These are phyloP conservation scores for Cephonodes hylas DNA, from an alignment of 2,888 invertebrate species.

Conservation along the genomic window DNA sequence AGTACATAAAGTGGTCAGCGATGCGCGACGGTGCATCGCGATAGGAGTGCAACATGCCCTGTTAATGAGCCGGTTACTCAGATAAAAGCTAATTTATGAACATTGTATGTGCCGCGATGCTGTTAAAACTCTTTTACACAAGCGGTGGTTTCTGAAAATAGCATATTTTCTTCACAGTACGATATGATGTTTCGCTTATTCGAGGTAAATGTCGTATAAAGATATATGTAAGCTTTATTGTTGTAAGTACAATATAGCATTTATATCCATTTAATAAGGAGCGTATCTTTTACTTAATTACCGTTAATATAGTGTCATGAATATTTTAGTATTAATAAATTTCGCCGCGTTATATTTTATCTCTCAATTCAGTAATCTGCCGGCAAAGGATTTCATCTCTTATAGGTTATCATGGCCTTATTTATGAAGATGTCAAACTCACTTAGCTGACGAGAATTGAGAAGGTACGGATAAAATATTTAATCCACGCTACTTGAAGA, in stretches of 20 bases:
- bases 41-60: slow-evolving; percentile 57
- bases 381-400: background rate
- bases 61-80: slow-evolving; percentile 65
- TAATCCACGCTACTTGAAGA: background rate
- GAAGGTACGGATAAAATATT: slow-evolving; percentile 5
- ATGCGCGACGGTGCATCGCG: slow-evolving; percentile 45
- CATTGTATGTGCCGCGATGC: slow-evolving; percentile 36
- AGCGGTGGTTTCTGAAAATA: background rate
- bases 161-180: background rate
- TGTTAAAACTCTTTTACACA: slow-evolving; percentile 18
- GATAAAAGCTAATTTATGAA: slow-evolving; percentile 67
- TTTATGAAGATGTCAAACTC: background rate
- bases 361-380: background rate
- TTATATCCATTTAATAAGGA: background rate
- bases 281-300: background rate
- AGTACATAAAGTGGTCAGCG: slow-evolving; percentile 35
- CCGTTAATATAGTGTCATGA: background rate
- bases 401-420: background rate
- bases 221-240: too few relatives aligned
- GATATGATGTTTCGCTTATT: too few relatives aligned
- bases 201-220: too few relatives aligned
- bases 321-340: background rate
- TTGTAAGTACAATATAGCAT: too few relatives aligned
- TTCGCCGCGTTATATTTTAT: background rate
- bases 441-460: background rate